These are phyloP conservation scores for Thymelicus sylvestris DNA, from an alignment of 2,888 invertebrate species.

Conservation along the genomic window DNA sequence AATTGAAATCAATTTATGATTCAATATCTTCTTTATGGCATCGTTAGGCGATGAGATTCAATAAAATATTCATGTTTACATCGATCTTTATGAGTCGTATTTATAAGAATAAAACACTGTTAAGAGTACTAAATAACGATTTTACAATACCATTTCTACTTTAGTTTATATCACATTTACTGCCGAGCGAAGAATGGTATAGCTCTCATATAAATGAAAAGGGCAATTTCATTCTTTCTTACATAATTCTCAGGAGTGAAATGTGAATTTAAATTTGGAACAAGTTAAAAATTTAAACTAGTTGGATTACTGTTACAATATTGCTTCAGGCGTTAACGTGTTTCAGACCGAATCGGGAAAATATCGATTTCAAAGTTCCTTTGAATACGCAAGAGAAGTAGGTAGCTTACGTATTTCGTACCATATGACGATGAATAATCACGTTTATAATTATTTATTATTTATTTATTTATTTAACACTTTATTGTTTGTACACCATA, in stretches of 20 bases:
- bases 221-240: conserved; percentile 34
- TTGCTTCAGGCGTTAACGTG: neutral
- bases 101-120: conserved; percentile 70
- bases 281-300: conserved; percentile 15
- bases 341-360: too few species aligned
- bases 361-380: too few species aligned
- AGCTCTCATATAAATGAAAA: conserved; percentile 31
- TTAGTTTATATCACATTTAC: conserved; percentile 37
- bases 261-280: conserved; percentile 23
- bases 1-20: conserved; percentile 69
- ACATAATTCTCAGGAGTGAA: conserved; percentile 25
- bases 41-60: conserved; percentile 61
- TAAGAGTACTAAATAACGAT: conserved; percentile 51
- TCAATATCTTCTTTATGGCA: conserved; percentile 71
- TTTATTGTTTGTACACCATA: too few species aligned
- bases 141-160: conserved; percentile 53
- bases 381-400: too few species aligned
- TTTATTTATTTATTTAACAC: too few species aligned
- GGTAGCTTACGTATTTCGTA: too few species aligned
- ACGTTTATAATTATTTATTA: too few species aligned
- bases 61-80: conserved; percentile 73
- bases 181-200: conserved; percentile 16
- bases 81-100: conserved; percentile 74
- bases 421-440: too few species aligned
- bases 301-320: conserved; percentile 5